Evolutionary conservation across 2,113 vertebrate species (phyloP).

Genomic region (Pachypanchax playfairii): DNA sequence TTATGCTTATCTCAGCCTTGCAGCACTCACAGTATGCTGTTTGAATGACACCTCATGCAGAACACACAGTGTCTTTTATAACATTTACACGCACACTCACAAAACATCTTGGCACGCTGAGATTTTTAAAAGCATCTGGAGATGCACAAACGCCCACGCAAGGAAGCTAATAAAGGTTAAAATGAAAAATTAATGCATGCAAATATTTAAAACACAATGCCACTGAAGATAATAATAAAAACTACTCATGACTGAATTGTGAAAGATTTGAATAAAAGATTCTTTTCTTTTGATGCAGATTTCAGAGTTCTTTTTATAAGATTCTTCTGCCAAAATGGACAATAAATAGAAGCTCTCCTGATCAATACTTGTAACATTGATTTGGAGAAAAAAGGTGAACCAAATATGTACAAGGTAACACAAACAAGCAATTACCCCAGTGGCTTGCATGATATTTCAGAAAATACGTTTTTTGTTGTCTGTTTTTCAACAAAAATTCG

Average conservation of each 20-base stretch:
- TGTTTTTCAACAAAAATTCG: constrained; percentile 32
- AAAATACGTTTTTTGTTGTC: constrained; percentile 19
- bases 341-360: constrained; percentile 22
- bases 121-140: constrained; percentile 11
- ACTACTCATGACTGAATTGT: constrained; percentile 30
- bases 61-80: constrained; percentile 11
- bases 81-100: not conserved
- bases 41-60: constrained; percentile 65
- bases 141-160: not conserved
- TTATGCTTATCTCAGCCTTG: constrained; percentile 69
- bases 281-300: constrained; percentile 50
- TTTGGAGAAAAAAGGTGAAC: constrained; percentile 44
- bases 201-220: constrained; percentile 21
- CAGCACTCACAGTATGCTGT: constrained; percentile 51
- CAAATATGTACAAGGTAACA: constrained; percentile 40
- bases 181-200: constrained; percentile 40
- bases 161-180: constrained; percentile 11
- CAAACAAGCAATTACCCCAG: constrained; percentile 64
- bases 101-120: too few relatives aligned
- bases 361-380: constrained; percentile 68
- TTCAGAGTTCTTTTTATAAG: constrained; percentile 47
- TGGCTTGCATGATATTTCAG: constrained; percentile 60
- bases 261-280: constrained; percentile 37
- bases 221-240: constrained; percentile 2
- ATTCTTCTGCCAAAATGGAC: constrained; percentile 47